Evolutionary conservation across 2,888 invertebrate species (phyloP).

Genomic region (Axea sp.): DNA sequence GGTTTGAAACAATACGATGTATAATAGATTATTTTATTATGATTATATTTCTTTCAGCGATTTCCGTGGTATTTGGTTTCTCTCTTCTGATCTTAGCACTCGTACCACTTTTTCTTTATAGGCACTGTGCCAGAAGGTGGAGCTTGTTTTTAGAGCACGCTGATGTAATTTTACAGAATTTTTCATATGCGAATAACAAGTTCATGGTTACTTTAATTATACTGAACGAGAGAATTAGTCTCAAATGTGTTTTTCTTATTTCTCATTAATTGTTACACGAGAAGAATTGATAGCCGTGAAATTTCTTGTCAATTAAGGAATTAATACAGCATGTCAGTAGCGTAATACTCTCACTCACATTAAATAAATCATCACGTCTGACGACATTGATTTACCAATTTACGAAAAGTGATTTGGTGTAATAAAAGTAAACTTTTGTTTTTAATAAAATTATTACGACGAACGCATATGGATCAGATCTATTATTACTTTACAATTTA

Average conservation of each 20-base stretch:
- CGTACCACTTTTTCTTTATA: slow-evolving; percentile 15
- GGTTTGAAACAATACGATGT: too few relatives aligned
- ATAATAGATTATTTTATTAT: slow-evolving; percentile 11
- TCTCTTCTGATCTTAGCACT: slow-evolving; percentile 6
- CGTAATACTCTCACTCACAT: too few relatives aligned
- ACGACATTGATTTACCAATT: too few relatives aligned
- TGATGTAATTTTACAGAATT: slow-evolving; percentile 43
- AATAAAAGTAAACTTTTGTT: too few relatives aligned
- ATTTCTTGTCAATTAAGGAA: slow-evolving; percentile 17
- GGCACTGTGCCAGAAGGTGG: slow-evolving; percentile 16
- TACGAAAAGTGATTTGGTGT: too few relatives aligned
- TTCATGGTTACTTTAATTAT: slow-evolving; percentile 41
- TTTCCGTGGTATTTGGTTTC: slow-evolving; percentile 7
- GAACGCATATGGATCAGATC: too few relatives aligned
- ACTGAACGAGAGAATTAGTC: slow-evolving; percentile 9
- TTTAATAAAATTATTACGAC: too few relatives aligned
- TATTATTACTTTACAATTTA: too few relatives aligned
- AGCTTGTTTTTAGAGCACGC: slow-evolving; percentile 12
- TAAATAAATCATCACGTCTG: too few relatives aligned
- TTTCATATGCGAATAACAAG: slow-evolving; percentile 43
- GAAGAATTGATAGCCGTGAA: slow-evolving; percentile 25
- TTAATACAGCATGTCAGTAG: too few relatives aligned
- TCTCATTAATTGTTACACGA: slow-evolving; percentile 2
- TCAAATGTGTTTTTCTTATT: not conserved
- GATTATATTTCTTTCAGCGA: slow-evolving; percentile 1